Percentiles rank a stretch among this genome's conserved stretches.
These are phyloP conservation scores for Muscicapa adusta DNA, from an alignment of 2,113 vertebrate species.

Conservation along the genomic window DNA sequence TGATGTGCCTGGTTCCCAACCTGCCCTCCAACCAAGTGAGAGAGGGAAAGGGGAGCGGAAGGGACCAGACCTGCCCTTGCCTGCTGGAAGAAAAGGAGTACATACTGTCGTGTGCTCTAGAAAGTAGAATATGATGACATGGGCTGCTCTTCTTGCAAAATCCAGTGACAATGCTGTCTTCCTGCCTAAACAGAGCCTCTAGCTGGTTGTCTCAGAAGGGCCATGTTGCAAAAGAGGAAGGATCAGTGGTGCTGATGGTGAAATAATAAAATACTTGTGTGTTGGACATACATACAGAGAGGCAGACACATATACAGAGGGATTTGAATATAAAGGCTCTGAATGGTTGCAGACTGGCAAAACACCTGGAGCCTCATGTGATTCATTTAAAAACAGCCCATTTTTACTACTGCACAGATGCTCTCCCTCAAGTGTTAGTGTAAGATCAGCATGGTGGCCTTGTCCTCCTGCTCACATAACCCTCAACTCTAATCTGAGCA, in stretches of 20 bases:
- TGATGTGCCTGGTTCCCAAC: background rate
- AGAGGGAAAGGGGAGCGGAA: background rate
- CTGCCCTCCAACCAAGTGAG: background rate
- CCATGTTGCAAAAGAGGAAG: background rate
- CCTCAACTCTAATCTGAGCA: background rate
- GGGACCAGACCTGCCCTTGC: background rate
- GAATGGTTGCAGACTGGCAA: background rate
- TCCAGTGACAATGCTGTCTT: background rate
- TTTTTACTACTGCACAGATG: background rate
- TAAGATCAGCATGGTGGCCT: background rate
- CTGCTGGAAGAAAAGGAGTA: background rate
- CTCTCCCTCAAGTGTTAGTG: background rate
- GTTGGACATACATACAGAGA: background rate
- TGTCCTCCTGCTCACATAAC: background rate
- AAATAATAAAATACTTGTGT: accelerated
- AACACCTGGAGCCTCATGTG: background rate
- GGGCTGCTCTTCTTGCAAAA: background rate
- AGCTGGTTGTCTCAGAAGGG: background rate
- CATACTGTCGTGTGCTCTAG: background rate
- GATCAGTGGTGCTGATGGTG: background rate
- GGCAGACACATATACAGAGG: background rate
- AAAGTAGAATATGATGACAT: background rate
- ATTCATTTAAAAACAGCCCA: background rate
- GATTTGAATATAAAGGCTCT: background rate
- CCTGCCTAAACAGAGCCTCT: background rate